phyloP scores from a whole-genome alignment of 1,140 invertebrate species.

The Uloborus diversus region DNA sequence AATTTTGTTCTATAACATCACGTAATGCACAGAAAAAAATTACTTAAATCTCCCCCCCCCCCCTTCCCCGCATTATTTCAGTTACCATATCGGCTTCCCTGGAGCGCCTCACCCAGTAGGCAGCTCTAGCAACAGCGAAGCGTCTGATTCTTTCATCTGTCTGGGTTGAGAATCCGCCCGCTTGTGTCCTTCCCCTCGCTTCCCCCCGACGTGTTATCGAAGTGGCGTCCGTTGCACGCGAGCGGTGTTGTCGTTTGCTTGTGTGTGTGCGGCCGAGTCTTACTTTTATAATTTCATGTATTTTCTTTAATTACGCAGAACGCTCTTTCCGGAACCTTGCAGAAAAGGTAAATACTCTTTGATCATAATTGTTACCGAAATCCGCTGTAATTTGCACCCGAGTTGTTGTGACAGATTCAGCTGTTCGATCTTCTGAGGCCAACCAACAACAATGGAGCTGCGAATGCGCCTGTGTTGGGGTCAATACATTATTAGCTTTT shows the following conservation, averaged over 20 bases:
- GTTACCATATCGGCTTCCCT: background rate
- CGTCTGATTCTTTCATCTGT: constrained; percentile 20
- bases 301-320: background rate
- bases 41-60: too few species aligned
- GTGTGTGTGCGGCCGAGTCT: background rate
- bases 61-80: background rate
- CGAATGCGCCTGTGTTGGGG: background rate
- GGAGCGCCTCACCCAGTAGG: constrained; percentile 28
- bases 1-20: too few species aligned
- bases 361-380: too few species aligned
- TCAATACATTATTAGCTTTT: background rate
- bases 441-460: background rate
- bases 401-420: background rate
- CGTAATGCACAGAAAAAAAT: too few species aligned
- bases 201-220: background rate
- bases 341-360: background rate
- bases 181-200: background rate
- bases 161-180: constrained; percentile 23
- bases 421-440: too few species aligned
- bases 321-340: background rate
- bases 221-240: constrained; percentile 31
- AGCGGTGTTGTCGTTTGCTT: background rate
- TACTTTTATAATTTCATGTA: background rate
- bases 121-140: constrained; percentile 27
- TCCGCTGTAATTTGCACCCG: too few species aligned